Evolutionary conservation across 2,797 vertebrate species (phyloP).

Genomic region (Propithecus deckenii): DNA sequence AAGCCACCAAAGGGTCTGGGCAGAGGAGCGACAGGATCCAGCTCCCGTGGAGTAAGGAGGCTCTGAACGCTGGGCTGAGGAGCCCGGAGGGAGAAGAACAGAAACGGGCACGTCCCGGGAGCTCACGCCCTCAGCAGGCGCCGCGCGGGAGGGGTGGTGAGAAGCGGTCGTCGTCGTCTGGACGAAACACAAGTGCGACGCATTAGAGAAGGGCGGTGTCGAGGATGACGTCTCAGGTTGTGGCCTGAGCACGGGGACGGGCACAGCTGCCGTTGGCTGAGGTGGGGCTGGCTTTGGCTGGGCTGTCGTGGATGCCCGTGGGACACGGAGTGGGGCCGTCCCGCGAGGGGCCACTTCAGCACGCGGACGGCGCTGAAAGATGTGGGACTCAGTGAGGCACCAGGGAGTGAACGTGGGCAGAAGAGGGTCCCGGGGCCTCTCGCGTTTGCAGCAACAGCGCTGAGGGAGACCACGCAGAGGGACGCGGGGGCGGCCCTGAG

Average conservation of each 20-base stretch:
- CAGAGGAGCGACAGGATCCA: not conserved
- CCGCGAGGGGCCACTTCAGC: not conserved
- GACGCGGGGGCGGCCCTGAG: rapidly evolving
- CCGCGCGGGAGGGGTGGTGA: not conserved
- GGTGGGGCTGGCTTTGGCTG: not conserved
- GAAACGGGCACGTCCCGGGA: not conserved
- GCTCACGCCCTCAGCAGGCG: not conserved
- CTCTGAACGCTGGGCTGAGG: not conserved
- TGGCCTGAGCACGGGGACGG: not conserved
- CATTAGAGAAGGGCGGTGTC: not conserved
- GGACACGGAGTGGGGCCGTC: not conserved
- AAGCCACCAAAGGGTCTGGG: rapidly evolving
- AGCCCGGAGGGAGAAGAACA: not conserved
- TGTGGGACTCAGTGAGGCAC: not conserved
- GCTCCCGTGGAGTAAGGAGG: rapidly evolving
- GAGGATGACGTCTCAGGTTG: not conserved
- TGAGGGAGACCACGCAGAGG: rapidly evolving
- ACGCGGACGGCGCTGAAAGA: not conserved
- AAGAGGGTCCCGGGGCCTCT: not conserved
- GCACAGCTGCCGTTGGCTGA: not conserved
- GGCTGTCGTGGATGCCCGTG: not conserved
- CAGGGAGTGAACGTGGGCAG: not conserved
- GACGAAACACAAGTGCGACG: not conserved
- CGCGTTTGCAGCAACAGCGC: not conserved
- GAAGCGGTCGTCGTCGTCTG: not conserved